These are phyloP conservation scores for Matsumyia berberina DNA, from an alignment of 2,888 invertebrate species.

Conservation along the genomic window DNA sequence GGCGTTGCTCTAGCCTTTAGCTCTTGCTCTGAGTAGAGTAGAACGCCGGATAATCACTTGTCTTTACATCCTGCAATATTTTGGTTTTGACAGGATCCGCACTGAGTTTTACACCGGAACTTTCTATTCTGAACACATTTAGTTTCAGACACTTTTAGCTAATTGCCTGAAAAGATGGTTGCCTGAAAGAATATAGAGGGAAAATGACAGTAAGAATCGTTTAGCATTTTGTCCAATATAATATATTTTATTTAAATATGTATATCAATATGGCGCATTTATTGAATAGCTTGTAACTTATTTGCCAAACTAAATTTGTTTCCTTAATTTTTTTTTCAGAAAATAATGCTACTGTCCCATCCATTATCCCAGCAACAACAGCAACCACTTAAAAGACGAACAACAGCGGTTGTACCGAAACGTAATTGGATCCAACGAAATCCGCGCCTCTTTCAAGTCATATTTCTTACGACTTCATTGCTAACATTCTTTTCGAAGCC, in stretches of 20 bases:
- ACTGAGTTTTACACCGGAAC: too few species aligned
- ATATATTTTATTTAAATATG: too few species aligned
- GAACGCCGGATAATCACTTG: neutral
- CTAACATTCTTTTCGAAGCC: conserved; percentile 89
- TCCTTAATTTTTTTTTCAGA: conserved; percentile 40
- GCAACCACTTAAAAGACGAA: conserved; percentile 79
- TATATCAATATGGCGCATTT: too few species aligned
- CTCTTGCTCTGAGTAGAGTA: too few species aligned
- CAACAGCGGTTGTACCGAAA: conserved; percentile 83
- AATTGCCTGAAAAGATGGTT: too few species aligned
- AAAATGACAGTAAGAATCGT: too few species aligned
- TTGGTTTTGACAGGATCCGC: neutral
- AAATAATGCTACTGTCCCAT: conserved; percentile 67
- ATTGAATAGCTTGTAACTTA: too few species aligned
- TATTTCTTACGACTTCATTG: conserved; percentile 85
- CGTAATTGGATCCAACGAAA: conserved; percentile 87
- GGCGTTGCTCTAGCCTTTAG: too few species aligned
- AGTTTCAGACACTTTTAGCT: too few species aligned
- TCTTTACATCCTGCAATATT: neutral
- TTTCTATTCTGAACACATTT: too few species aligned
- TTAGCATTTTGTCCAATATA: too few species aligned
- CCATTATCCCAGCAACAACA: conserved; percentile 62
- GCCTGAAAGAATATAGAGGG: too few species aligned
- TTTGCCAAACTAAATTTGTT: neutral
- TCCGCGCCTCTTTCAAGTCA: conserved; percentile 86